Evolutionary conservation across 2,113 vertebrate species (phyloP).

Genomic region (Pungitius pungitius): DNA sequence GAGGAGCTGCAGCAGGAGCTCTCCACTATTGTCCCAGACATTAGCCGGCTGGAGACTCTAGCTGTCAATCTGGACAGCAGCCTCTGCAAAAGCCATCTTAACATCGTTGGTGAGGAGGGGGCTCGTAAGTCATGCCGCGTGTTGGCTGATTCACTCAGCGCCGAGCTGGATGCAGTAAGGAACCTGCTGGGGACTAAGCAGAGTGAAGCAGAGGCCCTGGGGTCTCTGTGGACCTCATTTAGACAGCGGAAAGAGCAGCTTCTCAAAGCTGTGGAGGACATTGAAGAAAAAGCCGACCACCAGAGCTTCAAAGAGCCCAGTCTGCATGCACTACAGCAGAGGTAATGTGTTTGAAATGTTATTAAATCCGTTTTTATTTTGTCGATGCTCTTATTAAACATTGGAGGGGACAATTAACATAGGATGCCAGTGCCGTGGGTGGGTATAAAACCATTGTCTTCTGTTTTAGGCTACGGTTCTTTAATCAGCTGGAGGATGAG

Average conservation of each 20-base stretch:
- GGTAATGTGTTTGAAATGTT: constrained; percentile 73
- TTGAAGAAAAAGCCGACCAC: constrained; percentile 89
- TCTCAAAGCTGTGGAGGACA: constrained; percentile 90
- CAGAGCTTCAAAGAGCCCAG: constrained; percentile 87
- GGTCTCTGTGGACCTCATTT: constrained; percentile 84
- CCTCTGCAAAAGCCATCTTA: constrained; percentile 90
- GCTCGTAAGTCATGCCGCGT: constrained; percentile 87
- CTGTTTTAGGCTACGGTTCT: constrained; percentile 85
- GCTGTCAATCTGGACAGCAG: constrained; percentile 87
- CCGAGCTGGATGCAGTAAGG: constrained; percentile 88
- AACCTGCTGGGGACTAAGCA: constrained; percentile 91
- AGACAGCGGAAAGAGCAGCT: constrained; percentile 87
- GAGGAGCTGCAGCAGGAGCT: constrained; percentile 87
- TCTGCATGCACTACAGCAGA: constrained; percentile 89
- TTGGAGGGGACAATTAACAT: background rate
- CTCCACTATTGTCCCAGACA: constrained; percentile 76
- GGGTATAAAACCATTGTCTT: constrained; percentile 14
- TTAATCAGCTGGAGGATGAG: constrained; percentile 95
- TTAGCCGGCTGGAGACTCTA: constrained; percentile 83
- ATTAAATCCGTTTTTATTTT: background rate
- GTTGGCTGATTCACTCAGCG: constrained; percentile 83
- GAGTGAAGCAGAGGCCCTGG: constrained; percentile 92
- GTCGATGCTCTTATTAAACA: background rate
- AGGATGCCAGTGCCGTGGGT: background rate
- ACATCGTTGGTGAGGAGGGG: constrained; percentile 81